Evolutionary conservation across 2,797 vertebrate genomes (phyloP).

Genomic region (Antrozous pallidus): DNA sequence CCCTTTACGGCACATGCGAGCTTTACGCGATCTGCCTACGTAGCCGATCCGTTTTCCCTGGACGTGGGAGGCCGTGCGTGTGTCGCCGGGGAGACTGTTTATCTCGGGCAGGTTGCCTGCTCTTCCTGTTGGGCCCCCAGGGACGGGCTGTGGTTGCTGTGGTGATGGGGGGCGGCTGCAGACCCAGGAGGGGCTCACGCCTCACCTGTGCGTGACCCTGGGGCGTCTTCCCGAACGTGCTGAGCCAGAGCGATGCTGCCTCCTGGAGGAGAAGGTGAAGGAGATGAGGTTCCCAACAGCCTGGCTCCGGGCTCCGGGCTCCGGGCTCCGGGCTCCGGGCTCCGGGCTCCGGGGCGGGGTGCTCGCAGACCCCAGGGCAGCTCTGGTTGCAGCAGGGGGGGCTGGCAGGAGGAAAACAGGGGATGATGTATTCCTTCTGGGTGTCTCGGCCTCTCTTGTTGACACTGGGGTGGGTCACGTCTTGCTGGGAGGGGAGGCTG

Average conservation of each 20-base stretch:
- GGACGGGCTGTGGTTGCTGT: background rate
- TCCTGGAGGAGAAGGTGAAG: background rate
- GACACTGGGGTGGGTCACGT: background rate
- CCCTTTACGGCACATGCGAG: background rate
- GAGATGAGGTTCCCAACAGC: background rate
- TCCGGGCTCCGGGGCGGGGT: background rate
- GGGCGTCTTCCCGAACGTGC: background rate
- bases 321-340: no score
- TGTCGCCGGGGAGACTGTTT: background rate
- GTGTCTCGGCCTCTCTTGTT: background rate
- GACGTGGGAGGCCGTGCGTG: background rate
- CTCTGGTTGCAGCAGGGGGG: background rate
- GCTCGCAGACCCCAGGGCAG: background rate
- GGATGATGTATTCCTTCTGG: background rate
- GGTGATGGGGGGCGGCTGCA: background rate
- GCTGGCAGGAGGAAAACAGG: background rate
- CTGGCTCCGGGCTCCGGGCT: background rate
- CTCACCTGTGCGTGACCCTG: background rate
- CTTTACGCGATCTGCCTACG: background rate
- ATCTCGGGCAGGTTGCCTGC: background rate
- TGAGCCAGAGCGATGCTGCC: background rate
- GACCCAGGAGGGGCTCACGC: no score
- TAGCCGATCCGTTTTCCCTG: background rate
- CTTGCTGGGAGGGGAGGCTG: background rate
- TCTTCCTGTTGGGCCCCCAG: background rate